A percentile compares a stretch with the other conserved stretches of the same genome.
These are phyloP conservation scores for Abramis brama DNA, from an alignment of 2,113 vertebrate genomes.

Conservation along the genomic window DNA sequence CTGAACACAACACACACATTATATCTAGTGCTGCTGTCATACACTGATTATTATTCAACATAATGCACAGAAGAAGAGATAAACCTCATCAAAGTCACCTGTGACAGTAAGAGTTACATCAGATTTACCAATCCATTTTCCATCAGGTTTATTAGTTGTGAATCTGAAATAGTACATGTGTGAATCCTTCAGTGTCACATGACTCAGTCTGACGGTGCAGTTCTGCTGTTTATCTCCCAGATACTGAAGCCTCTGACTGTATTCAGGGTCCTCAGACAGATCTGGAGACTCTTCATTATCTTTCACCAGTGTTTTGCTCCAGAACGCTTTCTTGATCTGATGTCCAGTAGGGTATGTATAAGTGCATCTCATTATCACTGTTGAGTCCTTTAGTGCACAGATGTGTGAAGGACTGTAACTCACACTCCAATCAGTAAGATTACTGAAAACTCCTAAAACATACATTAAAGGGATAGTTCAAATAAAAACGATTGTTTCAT, in stretches of 20 bases:
- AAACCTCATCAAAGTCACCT: neutral
- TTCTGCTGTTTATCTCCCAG: neutral
- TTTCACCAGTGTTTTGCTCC: neutral
- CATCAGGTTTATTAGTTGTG: neutral
- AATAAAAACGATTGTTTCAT: neutral
- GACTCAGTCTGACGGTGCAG: neutral
- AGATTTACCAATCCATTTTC: fast-evolving
- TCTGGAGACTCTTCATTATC: neutral
- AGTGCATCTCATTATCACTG: neutral
- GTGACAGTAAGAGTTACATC: neutral
- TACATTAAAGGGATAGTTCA: neutral
- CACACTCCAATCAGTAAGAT: neutral
- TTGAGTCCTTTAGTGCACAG: neutral
- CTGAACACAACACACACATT: too few species aligned
- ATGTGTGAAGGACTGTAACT: neutral
- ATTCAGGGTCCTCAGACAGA: neutral
- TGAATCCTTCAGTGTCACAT: neutral
- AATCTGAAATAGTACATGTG: neutral
- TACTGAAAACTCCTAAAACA: neutral
- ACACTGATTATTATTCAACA: too few species aligned
- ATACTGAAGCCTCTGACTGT: conserved; percentile 11
- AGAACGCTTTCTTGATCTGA: neutral
- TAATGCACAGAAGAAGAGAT: neutral
- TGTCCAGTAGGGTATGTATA: neutral
- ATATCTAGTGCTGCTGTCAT: too few species aligned